These are phyloP conservation scores for Lytechinus variegatus DNA, from an alignment of 35 echinoderm and acorn worm species.

Conservation along the genomic window DNA sequence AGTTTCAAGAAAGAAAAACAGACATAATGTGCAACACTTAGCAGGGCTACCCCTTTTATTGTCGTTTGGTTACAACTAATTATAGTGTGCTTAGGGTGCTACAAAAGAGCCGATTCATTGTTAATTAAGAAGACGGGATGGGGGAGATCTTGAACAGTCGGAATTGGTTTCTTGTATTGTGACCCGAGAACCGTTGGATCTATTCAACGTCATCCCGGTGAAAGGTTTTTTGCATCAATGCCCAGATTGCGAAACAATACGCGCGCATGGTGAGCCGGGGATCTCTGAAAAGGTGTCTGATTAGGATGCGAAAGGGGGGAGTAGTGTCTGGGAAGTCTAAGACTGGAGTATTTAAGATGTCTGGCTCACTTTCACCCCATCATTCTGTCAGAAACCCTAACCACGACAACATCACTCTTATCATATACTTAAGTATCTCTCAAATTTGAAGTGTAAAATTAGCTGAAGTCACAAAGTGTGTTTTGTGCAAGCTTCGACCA, in stretches of 20 bases:
- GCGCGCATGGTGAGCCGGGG: background rate
- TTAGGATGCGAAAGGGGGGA: background rate
- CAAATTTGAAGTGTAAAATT: background rate
- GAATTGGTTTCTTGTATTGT: background rate
- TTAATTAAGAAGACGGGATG: slow-evolving; percentile 44
- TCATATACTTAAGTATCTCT: slow-evolving; percentile 21
- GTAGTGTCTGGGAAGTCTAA: background rate
- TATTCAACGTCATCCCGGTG: background rate
- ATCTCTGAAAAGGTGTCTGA: slow-evolving; percentile 38
- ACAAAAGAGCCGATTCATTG: slow-evolving; percentile 33
- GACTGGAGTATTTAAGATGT: slow-evolving; percentile 52
- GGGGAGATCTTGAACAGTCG: background rate
- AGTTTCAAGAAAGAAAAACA: background rate
- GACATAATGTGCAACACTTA: slow-evolving; percentile 35
- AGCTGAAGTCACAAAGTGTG: background rate
- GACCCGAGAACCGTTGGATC: slow-evolving; percentile 3
- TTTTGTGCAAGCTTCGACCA: background rate
- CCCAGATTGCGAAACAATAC: slow-evolving; percentile 7
- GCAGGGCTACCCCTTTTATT: slow-evolving; percentile 30
- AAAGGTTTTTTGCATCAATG: slow-evolving; percentile 25
- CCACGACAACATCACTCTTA: background rate
- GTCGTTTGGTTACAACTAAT: slow-evolving; percentile 54
- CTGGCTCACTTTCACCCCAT: slow-evolving; percentile 2
- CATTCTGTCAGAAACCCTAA: slow-evolving; percentile 15
- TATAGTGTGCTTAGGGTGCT: slow-evolving; percentile 38